A percentile compares a stretch with the other conserved stretches of the same genome.
Conservation (phyloP, 2,113 vertebrate genomes). For the Tonatia bakeri region DNA sequence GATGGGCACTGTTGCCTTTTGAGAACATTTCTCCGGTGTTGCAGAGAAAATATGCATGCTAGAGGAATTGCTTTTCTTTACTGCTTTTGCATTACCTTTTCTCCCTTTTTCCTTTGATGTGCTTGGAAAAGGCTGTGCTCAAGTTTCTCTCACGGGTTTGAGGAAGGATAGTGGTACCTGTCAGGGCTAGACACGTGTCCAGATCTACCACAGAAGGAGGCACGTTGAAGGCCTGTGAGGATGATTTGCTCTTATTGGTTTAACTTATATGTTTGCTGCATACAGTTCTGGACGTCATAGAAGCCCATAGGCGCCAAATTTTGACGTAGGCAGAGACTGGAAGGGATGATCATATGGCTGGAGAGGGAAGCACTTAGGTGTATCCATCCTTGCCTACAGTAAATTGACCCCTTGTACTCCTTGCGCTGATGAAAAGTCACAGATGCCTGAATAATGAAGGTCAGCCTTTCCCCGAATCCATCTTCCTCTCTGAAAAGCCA, state of each 20-base stretch:
- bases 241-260: background rate
- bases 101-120: background rate
- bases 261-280: background rate
- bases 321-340: background rate
- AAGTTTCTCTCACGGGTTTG: background rate
- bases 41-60: background rate
- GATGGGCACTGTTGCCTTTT: background rate
- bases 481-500: slow-evolving; percentile 47
- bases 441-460: background rate
- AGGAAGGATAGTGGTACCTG: background rate
- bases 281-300: background rate
- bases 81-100: background rate
- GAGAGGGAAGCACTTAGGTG: background rate
- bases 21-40: background rate
- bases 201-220: background rate
- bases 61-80: slow-evolving; percentile 4
- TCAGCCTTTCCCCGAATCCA: slow-evolving; percentile 15
- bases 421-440: background rate
- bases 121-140: background rate
- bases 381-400: background rate
- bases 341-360: background rate
- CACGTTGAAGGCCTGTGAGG: background rate
- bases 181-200: background rate
- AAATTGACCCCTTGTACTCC: background rate
- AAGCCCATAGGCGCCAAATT: background rate